These are phyloP conservation scores for Papilio polytes DNA, from an alignment of 1,140 invertebrate species.

Conservation along the genomic window DNA sequence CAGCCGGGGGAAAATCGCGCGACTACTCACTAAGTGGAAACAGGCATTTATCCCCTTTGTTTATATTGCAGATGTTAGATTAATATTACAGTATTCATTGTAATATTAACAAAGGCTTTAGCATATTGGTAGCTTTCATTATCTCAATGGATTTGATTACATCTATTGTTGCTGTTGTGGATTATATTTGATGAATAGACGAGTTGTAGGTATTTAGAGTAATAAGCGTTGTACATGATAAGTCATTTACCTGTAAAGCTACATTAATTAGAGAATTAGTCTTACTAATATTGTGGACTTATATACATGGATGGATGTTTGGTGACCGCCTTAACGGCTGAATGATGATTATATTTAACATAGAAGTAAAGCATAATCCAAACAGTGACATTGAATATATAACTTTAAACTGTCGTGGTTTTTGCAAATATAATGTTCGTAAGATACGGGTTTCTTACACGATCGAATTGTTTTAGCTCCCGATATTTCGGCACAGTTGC, in stretches of 20 bases:
- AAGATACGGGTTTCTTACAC: no score
- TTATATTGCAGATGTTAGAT: neutral
- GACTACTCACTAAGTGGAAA: neutral
- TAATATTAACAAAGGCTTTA: neutral
- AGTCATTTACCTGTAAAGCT: no score
- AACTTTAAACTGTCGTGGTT: no score
- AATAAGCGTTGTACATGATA: neutral
- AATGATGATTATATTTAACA: no score
- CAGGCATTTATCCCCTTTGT: neutral
- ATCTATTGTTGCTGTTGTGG: neutral
- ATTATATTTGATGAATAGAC: neutral
- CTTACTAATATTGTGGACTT: no score
- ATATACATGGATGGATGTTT: no score
- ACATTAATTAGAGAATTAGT: no score
- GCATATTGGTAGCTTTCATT: conserved; percentile 5
- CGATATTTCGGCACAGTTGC: no score
- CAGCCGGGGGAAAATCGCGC: neutral
- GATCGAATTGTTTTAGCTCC: no score
- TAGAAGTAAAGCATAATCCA: no score
- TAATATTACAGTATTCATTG: neutral
- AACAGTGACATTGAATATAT: neutral
- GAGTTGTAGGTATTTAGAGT: neutral
- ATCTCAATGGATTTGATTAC: conserved; percentile 13
- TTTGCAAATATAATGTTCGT: no score
- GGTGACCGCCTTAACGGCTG: no score